Evolutionary conservation across 2,113 vertebrate genomes (phyloP), one percentile per base, ranked within the genome.

Genomic region (Ctenomys sociabilis): DNA sequence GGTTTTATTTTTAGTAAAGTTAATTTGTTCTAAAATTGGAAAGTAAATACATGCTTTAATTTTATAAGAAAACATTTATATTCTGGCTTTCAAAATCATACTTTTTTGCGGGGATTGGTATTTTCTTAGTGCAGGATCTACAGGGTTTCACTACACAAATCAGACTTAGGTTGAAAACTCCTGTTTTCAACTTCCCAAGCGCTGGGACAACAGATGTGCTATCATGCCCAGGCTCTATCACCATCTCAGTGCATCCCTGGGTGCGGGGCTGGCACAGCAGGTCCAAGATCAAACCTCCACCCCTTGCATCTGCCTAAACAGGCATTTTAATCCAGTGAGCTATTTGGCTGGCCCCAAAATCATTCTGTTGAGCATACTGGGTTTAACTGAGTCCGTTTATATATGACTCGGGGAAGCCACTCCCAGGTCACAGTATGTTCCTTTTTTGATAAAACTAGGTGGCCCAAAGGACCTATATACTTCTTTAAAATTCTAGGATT

Each of bases 11-110:
- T 70, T 7, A 78, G 37, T 75, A 35, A 63, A 21, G 21, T 88
- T 83, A 85, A 35, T 49, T 22, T 85, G 12, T 73, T 96, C 59
- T 91, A 45, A 96, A 90, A 66, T 84, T 70, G 37, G 43, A 45
- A 91, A 68, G 37, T 93, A 54, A 93, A 86, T 13, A 30, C 49
- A 52, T 80, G 8, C 45, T 93, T 72, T 54, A 83, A 78, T 17
- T 8, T 91, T 61, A 73, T 0, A 37, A 66, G 81, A 88, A 82
- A 95, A 57, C 32, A 26, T 24, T 52, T 77, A 37, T 40, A 19
- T n/a, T 86, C 37, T 77, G 40, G 10, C 81, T 80, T 87, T 96
- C 85, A 49, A 35, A 78, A 95, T 19, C 64, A 70, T 19, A 21
- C 24, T 91, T 49, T 49, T 49, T 49, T 49, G 49, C 9, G 12